A percentile compares a stretch with the other conserved stretches of the same genome.
Conservation (phyloP, 2,113 vertebrate species). For the Rhabdomys dilectus region DNA sequence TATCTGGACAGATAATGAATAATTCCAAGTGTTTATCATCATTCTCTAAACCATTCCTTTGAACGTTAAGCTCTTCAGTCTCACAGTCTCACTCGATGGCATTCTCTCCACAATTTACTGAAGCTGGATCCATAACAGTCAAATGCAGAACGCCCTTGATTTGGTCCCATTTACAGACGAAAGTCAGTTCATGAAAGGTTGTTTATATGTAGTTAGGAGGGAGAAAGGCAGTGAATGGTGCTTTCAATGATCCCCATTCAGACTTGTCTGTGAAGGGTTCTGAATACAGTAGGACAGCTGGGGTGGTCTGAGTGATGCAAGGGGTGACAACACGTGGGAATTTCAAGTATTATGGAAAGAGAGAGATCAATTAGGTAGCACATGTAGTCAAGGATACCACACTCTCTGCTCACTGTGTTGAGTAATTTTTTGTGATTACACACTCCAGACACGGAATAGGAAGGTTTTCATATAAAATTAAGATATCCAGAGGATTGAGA, state of each 20-base stretch:
- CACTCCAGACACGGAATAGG: neutral
- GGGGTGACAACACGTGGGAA: neutral
- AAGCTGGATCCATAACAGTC: slow-evolving; percentile 60
- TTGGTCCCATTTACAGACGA: slow-evolving; percentile 44
- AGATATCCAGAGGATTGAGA: neutral
- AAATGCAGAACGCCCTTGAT: slow-evolving; percentile 51
- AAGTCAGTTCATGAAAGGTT: slow-evolving; percentile 60
- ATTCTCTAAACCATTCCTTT: slow-evolving; percentile 57
- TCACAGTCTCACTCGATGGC: slow-evolving; percentile 46
- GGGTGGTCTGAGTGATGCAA: neutral
- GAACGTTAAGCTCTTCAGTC: slow-evolving; percentile 64
- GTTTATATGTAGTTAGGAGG: slow-evolving; percentile 53
- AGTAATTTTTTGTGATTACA: neutral
- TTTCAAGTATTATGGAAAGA: slow-evolving; percentile 43
- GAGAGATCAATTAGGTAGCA: slow-evolving; percentile 48
- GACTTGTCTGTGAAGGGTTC: neutral
- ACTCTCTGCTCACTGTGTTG: neutral
- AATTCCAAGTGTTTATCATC: slow-evolving; percentile 50
- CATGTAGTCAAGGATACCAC: neutral
- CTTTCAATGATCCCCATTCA: slow-evolving; percentile 15
- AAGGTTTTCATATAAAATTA: neutral
- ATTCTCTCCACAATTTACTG: slow-evolving; percentile 56
- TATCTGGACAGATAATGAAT: slow-evolving; percentile 63
- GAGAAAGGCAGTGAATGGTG: neutral
- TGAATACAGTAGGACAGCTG: slow-evolving; percentile 14